Evolutionary conservation across 2,797 vertebrate species (phyloP), one percentile per base, ranked within the genome.

Genomic region (Psittacula echo): DNA sequence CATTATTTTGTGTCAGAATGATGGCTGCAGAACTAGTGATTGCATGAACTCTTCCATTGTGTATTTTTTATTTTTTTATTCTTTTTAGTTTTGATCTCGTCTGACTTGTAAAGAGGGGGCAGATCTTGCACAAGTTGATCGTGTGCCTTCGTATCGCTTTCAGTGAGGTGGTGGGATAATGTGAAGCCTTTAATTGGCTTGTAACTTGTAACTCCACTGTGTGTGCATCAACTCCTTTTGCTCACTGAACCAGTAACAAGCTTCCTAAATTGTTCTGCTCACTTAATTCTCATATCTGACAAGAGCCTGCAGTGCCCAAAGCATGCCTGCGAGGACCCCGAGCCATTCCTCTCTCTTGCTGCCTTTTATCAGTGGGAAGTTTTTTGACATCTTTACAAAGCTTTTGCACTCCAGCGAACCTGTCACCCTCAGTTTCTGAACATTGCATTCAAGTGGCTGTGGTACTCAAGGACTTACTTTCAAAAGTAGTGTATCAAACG

Each of bases 201-300:
- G 47, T 80, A 58, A 53, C 34, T 4, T 67, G 66, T 61, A 29
- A 11, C 45, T 76, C 27, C 11, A 32, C 67, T 65, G 1, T 0
- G 1, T 20, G 62, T 68, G 27, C 29, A 18, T 45, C 34, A 10
- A 47, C 58, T 81, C 26, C 66, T 61, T 65, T 76, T 89, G 87
- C 81, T 95, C 2, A 0, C 62, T 94, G 89, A 93, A 60, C 76
- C 11, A 0, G 14, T n/a, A 56, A 53, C 44, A 90, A 87, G 13
- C 20, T 70, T 80, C 68, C 56, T 51, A 32, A 96, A 79, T 84
- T 83, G 85, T 94, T 93, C 78, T 74, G 73, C 71, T 88, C 2
- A 0, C 41, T 93, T 45, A 60, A 4, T 86, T 86, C 51, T 85
- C 78, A 6, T 9, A 71, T 22, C 62, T 90, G 89, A 68, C 89